Percentiles rank a stretch among this genome's conserved stretches.
These are phyloP conservation scores for Mixornis gularis DNA, from an alignment of 2,113 vertebrate genomes.

Conservation along the genomic window DNA sequence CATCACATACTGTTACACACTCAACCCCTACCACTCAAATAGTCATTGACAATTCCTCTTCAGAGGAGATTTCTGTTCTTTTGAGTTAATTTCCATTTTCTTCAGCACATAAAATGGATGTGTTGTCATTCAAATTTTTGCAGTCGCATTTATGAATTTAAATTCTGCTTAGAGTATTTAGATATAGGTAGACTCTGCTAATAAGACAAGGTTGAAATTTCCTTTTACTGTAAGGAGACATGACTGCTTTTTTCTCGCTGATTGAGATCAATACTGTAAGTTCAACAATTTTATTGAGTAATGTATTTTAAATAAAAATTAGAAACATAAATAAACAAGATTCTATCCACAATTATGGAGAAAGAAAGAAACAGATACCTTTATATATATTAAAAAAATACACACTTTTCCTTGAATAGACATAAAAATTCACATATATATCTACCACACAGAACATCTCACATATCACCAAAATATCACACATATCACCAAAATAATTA, in stretches of 20 bases:
- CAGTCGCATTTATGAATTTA: background rate
- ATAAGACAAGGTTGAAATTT: background rate
- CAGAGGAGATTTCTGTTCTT: constrained; percentile 15
- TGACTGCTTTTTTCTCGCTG: background rate
- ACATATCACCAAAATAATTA: background rate
- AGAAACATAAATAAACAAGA: background rate
- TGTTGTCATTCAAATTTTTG: background rate
- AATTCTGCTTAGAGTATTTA: background rate
- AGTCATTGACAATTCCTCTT: background rate
- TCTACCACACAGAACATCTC: background rate
- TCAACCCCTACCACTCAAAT: background rate
- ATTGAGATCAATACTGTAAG: background rate
- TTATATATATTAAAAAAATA: background rate
- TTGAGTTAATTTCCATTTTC: constrained; percentile 43
- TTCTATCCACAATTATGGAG: background rate
- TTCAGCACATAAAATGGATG: background rate
- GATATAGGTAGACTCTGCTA: background rate
- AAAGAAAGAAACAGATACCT: background rate
- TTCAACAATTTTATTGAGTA: background rate
- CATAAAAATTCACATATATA: background rate
- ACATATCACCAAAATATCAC: background rate
- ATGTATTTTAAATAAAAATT: background rate
- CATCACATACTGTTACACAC: background rate
- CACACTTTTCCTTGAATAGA: background rate
- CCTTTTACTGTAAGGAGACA: background rate